Evolutionary conservation across 2,797 vertebrate genomes (phyloP).

Genomic region (Gorsachius magnificus): DNA sequence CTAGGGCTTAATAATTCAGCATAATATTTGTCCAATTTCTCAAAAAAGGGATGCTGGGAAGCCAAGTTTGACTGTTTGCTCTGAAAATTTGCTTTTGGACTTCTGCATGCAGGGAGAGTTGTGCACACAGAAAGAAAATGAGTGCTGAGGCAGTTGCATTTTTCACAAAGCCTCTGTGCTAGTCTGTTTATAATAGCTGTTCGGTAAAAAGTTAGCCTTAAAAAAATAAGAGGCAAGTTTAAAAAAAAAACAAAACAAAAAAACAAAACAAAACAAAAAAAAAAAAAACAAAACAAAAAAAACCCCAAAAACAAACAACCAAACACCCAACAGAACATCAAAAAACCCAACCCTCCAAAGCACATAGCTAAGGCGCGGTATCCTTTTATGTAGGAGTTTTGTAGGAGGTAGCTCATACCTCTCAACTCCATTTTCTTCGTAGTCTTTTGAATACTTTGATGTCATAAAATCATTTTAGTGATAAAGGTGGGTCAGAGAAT

Average conservation of each 20-base stretch:
- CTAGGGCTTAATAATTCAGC: not conserved
- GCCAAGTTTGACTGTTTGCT: not conserved
- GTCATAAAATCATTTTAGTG: not conserved
- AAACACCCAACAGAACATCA: too few species aligned
- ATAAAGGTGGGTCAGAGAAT: not conserved
- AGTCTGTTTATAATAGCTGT: not conserved
- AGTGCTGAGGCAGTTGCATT: not conserved
- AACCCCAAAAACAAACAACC: too few species aligned
- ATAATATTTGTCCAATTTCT: not conserved
- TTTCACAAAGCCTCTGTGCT: not conserved
- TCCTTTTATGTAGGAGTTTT: not conserved
- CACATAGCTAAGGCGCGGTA: not conserved
- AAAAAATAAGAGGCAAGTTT: not conserved
- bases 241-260: not conserved
- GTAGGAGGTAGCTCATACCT: not conserved
- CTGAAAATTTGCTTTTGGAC: not conserved
- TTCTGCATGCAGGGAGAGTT: not conserved
- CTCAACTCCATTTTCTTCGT: not conserved
- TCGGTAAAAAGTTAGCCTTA: not conserved
- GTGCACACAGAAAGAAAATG: not conserved
- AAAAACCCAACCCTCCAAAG: not conserved
- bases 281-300: too few species aligned
- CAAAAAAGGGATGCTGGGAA: not conserved
- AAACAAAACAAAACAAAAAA: not conserved
- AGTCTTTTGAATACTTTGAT: not conserved